These are phyloP conservation scores for Rhipidura dahli DNA, from an alignment of 2,113 vertebrate species.

Conservation along the genomic window DNA sequence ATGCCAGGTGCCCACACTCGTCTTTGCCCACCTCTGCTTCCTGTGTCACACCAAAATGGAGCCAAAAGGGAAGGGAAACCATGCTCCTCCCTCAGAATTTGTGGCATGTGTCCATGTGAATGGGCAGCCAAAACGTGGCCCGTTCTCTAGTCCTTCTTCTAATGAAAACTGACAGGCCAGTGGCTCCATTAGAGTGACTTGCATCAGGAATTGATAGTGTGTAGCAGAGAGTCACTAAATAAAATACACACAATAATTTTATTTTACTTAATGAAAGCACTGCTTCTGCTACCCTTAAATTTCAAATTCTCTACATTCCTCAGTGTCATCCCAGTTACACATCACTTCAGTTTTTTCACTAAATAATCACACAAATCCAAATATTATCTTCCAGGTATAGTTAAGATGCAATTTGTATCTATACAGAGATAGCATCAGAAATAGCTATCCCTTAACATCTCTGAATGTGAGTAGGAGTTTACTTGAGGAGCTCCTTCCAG, in stretches of 20 bases:
- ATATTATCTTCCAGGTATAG: not conserved
- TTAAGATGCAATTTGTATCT: not conserved
- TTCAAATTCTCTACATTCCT: constrained; percentile 2
- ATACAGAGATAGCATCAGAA: not conserved
- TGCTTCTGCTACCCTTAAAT: constrained; percentile 43
- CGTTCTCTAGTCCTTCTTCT: not conserved
- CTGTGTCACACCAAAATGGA: not conserved
- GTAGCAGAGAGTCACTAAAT: not conserved
- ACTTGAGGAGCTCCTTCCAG: not conserved
- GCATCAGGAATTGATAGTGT: not conserved
- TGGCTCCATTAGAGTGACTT: not conserved
- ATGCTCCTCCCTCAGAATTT: not conserved
- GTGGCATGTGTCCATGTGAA: not conserved
- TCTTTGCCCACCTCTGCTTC: not conserved
- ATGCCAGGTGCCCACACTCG: not conserved
- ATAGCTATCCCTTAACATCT: not conserved
- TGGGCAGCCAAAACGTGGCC: not conserved
- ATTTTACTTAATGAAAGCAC: constrained; percentile 26
- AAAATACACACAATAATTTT: constrained; percentile 29
- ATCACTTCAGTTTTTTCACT: constrained; percentile 32
- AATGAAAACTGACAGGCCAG: not conserved
- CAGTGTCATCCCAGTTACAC: not conserved
- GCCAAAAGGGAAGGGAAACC: not conserved
- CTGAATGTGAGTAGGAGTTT: not conserved
- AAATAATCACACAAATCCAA: not conserved